These are phyloP conservation scores for Callithrix jacchus DNA, from an alignment of 2,113 vertebrate genomes.

Conservation along the genomic window DNA sequence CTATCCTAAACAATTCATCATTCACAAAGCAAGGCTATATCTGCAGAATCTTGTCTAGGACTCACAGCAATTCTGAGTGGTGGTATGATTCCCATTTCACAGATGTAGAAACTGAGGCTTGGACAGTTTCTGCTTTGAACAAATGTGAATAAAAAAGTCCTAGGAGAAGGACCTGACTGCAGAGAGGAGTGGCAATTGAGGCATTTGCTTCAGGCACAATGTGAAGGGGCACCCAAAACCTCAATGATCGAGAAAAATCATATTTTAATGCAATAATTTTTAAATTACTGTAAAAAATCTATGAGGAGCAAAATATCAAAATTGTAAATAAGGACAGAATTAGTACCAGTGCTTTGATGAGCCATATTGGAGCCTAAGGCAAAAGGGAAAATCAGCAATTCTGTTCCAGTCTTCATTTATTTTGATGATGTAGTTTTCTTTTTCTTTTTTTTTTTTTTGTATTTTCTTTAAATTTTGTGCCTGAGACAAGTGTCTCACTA, in stretches of 20 bases:
- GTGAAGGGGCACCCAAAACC: background rate
- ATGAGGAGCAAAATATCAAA: background rate
- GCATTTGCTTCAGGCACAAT: background rate
- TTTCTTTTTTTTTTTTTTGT: background rate
- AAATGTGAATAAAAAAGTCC: background rate
- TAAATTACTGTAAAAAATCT: background rate
- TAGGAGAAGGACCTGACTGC: background rate
- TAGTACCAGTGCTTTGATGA: background rate
- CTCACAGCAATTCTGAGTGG: background rate
- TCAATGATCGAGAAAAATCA: background rate
- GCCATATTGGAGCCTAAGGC: background rate
- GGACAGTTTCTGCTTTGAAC: background rate
- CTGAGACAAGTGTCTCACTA: background rate
- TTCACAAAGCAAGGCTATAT: background rate
- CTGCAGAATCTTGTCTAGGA: too few relatives aligned
- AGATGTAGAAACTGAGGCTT: background rate
- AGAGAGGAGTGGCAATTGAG: too few relatives aligned
- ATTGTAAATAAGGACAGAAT: background rate
- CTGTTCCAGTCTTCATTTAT: background rate
- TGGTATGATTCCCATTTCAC: background rate
- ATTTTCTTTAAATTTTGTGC: background rate
- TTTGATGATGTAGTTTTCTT: background rate
- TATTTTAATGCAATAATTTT: background rate
- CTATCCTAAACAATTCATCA: accelerated
- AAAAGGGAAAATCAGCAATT: background rate